Conservation (phyloP, 2,797 vertebrate species). For the Rhynchonycteris naso region DNA sequence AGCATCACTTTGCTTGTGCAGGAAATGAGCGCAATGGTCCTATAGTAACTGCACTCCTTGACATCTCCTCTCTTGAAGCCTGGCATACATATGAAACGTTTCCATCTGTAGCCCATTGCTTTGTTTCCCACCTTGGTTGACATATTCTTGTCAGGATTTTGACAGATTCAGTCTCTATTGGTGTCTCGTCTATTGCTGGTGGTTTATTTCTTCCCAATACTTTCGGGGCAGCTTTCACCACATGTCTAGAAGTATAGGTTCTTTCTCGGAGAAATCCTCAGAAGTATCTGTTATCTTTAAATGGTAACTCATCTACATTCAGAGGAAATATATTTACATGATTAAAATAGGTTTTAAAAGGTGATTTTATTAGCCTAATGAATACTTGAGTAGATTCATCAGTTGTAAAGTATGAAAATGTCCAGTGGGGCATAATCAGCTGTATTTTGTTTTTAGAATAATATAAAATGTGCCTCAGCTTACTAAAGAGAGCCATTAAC, state of each 20-base stretch:
- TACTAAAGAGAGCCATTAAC: neutral
- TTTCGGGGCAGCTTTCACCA: neutral
- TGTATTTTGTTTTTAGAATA: neutral
- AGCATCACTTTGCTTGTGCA: neutral
- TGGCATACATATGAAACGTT: neutral
- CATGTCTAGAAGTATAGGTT: neutral
- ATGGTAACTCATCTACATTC: neutral
- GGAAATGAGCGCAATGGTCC: neutral
- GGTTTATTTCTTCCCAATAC: neutral
- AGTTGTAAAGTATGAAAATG: conserved; percentile 1
- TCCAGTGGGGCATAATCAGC: neutral
- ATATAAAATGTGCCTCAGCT: neutral
- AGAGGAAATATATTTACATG: neutral
- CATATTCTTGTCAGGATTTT: neutral
- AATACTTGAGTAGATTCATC: neutral
- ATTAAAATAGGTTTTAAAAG: conserved; percentile 7
- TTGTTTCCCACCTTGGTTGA: neutral
- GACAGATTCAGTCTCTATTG: neutral
- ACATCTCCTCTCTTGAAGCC: neutral
- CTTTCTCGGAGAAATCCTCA: neutral
- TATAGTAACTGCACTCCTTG: neutral
- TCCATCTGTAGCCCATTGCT: neutral
- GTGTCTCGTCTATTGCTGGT: neutral
- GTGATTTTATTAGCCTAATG: neutral
- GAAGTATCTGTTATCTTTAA: neutral